Percentiles rank a stretch among this genome's conserved stretches.
Conservation (phyloP, 1,140 invertebrate genomes). For the Drosophila lowei region DNA sequence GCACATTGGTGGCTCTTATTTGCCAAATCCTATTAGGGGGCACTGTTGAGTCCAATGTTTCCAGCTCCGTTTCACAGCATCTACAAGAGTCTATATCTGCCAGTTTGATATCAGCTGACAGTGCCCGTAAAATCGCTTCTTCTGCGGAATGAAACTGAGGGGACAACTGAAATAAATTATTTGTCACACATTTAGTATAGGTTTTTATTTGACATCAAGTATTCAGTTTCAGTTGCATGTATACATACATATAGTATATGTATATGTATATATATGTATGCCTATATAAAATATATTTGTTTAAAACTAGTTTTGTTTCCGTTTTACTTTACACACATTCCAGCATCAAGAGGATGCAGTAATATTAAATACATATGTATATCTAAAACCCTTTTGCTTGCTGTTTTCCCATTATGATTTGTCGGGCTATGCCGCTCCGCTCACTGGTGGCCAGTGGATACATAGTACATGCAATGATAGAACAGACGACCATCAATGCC, state of each 20-base stretch:
- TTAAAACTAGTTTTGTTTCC: constrained; percentile 71
- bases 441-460: constrained; percentile 50
- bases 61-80: too few species aligned
- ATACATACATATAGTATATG: constrained; percentile 18
- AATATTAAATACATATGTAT: constrained; percentile 23
- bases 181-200: constrained; percentile 68
- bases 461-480: constrained; percentile 29
- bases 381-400: constrained; percentile 25
- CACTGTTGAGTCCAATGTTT: too few species aligned
- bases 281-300: constrained; percentile 80
- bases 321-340: constrained; percentile 65
- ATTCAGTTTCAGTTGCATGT: constrained; percentile 68
- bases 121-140: too few species aligned
- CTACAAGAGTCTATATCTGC: too few species aligned
- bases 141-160: background rate
- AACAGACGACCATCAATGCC: constrained; percentile 21
- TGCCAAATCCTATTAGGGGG: background rate
- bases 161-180: background rate
- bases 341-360: constrained; percentile 42
- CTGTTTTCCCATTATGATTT: constrained; percentile 28
- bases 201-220: constrained; percentile 80
- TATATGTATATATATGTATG: background rate
- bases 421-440: constrained; percentile 22
- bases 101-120: too few species aligned
- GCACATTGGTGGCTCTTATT: background rate